Conservation (phyloP, 2,888 invertebrate genomes). For the Stenodema calcarata region DNA sequence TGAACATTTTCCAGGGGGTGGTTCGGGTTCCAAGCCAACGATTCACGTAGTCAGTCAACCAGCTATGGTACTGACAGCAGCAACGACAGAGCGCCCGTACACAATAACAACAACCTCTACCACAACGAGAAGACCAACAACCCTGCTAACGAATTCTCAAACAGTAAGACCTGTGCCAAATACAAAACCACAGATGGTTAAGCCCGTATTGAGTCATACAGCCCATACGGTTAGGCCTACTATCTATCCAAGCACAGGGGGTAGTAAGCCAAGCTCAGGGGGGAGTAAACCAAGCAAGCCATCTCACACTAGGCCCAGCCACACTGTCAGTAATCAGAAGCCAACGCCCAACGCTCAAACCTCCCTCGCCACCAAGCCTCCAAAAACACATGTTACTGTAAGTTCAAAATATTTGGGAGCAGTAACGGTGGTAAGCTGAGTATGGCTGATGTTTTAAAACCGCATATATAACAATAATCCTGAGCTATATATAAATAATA, state of each 20-base stretch:
- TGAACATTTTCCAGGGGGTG: neutral
- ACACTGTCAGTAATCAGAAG: neutral
- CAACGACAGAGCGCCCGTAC: neutral
- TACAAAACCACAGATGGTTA: conserved; percentile 19
- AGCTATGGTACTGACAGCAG: neutral
- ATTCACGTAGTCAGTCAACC: neutral
- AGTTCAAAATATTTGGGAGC: neutral
- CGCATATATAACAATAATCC: neutral
- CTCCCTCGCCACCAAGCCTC: neutral
- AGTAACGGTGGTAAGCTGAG: neutral
- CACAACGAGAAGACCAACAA: conserved; percentile 15
- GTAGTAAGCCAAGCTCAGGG: neutral
- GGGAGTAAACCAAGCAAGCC: neutral
- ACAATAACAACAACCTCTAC: neutral
- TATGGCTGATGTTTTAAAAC: neutral
- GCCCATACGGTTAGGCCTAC: neutral
- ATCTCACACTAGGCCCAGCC: neutral
- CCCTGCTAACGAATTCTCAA: neutral
- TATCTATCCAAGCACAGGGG: neutral
- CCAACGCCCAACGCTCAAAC: neutral
- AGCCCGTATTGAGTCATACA: conserved; percentile 14
- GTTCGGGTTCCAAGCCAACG: neutral
- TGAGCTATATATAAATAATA: no score
- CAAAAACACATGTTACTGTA: conserved; percentile 12
- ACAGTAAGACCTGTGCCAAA: conserved; percentile 39